Base-by-base conservation (phyloP, 2,888 invertebrate species). In the Pristionchus entomophagus region DNA sequence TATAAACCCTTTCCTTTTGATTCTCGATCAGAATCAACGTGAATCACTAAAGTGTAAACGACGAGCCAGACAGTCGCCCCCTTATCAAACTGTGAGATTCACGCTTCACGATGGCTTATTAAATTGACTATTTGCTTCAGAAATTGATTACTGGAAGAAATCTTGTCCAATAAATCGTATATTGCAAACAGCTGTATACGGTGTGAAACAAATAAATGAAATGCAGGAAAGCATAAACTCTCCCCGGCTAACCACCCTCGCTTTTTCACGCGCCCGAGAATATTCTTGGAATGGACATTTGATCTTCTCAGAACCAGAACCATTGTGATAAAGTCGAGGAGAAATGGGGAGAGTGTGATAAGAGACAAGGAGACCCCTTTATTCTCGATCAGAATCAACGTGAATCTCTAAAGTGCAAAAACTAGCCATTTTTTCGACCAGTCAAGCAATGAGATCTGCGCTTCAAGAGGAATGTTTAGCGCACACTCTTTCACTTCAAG, bases 381-480 rank as follows among this genome's bases (percentile, higher is more conserved):
- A 69, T 69, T 69, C 69, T 38, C 62, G 62, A 62, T 62, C 65
- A 35, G 17, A 32, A 17, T 41, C 69, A 19, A 5, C 2, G 2
- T 62, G n/a, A 38, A 38, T 35, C 38, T 38, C 69, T 38, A 69
- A 69, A 69, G 69, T 69, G 69, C 69, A 69, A 12, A 38, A 38
- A 32, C 35, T 12, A 12, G 26, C 17, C 12, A 12, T 26, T 12
- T 0, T 62, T 2, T 62, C 62, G 62, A 29, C 29, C 32, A 32
- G 32, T 62, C 62, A 62, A 26, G 29, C 62, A 32, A 17, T 32
- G 14, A 62, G 62, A 62, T 2, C 12, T 32, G 62, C 62, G 62
- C 62, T 62, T 62, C 29, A 2, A 32, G 62, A 32, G 17, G 29
- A 32, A 10, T 10, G 10, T 29, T 29, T 59, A 59, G n/a, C n/a